Base-by-base conservation (phyloP, 2,113 vertebrate genomes). In the Laticauda laticaudata region DNA sequence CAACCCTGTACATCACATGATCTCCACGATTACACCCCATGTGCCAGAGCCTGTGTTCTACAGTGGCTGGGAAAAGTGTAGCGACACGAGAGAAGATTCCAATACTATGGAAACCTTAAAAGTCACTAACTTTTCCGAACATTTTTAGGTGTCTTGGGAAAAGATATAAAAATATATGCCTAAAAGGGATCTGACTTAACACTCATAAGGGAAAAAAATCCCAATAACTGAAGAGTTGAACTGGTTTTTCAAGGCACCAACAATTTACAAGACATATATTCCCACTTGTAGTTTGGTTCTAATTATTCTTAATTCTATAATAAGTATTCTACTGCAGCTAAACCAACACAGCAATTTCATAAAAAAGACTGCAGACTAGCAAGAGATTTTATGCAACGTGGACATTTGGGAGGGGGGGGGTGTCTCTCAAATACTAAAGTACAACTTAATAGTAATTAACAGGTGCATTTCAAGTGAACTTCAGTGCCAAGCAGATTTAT, bases 211-310 rank as follows among this genome's bases (percentile, higher is more conserved):
- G 5, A 1, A 1, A 92, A 95, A 3, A 93, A 95, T 94, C 18
- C 61, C 2, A 0, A 86, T 64, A 53, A 91, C 86, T 91, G 57
- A 23, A 57, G 59, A 87, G n/a, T 92, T 92, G 11, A 88, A 48
- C 56, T 92, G 20, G 15, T 15, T 93, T 95, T 94, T 93, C 94
- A 94, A 96, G 94, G 54, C 86, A 88, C 93, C 92, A 85, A 69
- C 90, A 86, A 86, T 92, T 87, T 29, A 87, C 86, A 43, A 81
- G 88, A 61, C 94, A 55, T 75, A 81, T 45, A 91, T 85, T 88
- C 91, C 15, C 0, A 15, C 88, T 61, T 95, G 93, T 87, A 86
- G 51, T 29, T 93, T 90, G 15, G n/a, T 11, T 88, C 90, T 87
- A 86, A 94, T 29, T 24, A 88, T 81, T 81, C 43, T 92, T 92